These are phyloP conservation scores for Chalcis sispes DNA, from an alignment of 2,888 invertebrate species.

Conservation along the genomic window DNA sequence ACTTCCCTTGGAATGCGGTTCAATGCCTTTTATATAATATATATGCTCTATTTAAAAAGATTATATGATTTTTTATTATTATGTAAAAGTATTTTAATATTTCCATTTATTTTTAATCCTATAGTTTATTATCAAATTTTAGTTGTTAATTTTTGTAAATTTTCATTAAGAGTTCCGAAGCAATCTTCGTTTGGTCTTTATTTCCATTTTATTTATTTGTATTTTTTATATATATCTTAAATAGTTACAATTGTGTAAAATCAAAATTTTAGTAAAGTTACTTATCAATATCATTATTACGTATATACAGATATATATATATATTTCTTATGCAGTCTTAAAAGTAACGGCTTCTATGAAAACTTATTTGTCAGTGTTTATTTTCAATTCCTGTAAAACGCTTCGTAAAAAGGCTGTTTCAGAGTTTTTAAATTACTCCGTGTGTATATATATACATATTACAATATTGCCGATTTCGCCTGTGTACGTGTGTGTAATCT, in stretches of 20 bases:
- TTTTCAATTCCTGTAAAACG: slow-evolving; percentile 45
- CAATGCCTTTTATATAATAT: slow-evolving; percentile 35
- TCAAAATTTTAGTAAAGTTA: slow-evolving; percentile 37
- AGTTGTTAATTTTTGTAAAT: slow-evolving; percentile 26
- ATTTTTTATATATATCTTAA: too few species aligned
- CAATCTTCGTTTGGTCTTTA: slow-evolving; percentile 49
- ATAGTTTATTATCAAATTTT: slow-evolving; percentile 37
- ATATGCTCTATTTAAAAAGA: slow-evolving; percentile 42
- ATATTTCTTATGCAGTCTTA: slow-evolving; percentile 40
- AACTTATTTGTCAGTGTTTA: slow-evolving; percentile 46
- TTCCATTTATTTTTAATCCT: slow-evolving; percentile 35
- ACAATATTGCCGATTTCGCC: slow-evolving; percentile 60
- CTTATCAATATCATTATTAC: background rate
- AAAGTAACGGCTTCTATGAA: slow-evolving; percentile 45
- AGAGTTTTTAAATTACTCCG: slow-evolving; percentile 45
- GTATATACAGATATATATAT: slow-evolving; percentile 25
- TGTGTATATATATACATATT: slow-evolving; percentile 45
- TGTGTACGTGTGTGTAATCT: slow-evolving; percentile 66
- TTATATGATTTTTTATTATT: slow-evolving; percentile 50
- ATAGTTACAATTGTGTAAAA: slow-evolving; percentile 35
- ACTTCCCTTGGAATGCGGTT: slow-evolving; percentile 38
- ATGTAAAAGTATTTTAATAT: slow-evolving; percentile 33
- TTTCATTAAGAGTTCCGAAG: slow-evolving; percentile 46
- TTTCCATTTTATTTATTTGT: too few species aligned
- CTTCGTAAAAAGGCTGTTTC: slow-evolving; percentile 53